These are phyloP conservation scores for Hippocampus abdominalis DNA, from an alignment of 2,113 vertebrate genomes.

Conservation along the genomic window DNA sequence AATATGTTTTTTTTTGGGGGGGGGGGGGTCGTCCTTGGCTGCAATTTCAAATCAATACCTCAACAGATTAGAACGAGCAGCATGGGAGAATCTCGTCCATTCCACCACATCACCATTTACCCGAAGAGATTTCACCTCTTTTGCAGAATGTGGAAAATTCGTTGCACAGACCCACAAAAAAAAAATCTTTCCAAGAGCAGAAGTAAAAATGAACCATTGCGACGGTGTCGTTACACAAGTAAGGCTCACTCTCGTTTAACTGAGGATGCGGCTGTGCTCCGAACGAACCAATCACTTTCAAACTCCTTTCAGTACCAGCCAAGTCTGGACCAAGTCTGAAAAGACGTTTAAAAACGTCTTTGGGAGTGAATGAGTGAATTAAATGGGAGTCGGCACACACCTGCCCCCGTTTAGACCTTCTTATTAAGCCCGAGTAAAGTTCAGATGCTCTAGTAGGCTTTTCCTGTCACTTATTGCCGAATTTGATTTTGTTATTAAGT, in stretches of 20 bases:
- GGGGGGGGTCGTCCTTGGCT: conserved; percentile 24
- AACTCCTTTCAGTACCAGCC: too few species aligned
- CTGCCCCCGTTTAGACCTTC: background rate
- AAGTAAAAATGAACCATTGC: too few species aligned
- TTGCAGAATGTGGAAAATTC: too few species aligned
- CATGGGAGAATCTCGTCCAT: conserved; percentile 22
- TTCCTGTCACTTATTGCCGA: background rate
- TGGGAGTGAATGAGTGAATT: too few species aligned
- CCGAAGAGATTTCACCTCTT: too few species aligned
- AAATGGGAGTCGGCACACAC: background rate
- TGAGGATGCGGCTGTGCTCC: background rate
- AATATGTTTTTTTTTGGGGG: conserved; percentile 20
- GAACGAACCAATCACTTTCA: background rate
- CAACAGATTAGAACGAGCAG: conserved; percentile 39
- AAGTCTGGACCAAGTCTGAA: too few species aligned
- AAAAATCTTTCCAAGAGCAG: too few species aligned
- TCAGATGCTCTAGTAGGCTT: background rate
- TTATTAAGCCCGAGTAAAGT: background rate
- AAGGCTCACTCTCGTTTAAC: too few species aligned
- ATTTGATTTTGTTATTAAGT: background rate
- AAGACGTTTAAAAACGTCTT: too few species aligned
- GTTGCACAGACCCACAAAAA: too few species aligned
- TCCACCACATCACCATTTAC: background rate
- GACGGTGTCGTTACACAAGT: background rate
- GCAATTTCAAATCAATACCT: conserved; percentile 58